Percentiles rank a stretch among this genome's conserved stretches.
phyloP scores from a whole-genome alignment of 2,113 vertebrate genomes.

The Neofelis nebulosa region DNA sequence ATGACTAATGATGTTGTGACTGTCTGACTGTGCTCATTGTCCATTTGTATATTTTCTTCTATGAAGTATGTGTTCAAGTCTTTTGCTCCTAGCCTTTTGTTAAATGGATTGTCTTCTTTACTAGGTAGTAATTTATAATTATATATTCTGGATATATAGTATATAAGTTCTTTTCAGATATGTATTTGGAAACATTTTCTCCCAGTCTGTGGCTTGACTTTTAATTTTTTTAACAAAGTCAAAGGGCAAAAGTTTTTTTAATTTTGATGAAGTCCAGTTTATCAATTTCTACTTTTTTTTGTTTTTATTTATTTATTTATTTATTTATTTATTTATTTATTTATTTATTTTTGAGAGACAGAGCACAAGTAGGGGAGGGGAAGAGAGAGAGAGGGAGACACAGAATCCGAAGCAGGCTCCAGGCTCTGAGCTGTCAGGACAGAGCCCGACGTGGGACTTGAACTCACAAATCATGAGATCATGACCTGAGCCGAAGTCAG shows the following conservation, averaged over 20 bases:
- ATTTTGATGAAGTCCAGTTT: not conserved
- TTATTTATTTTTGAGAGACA: too few relatives aligned
- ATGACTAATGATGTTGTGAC: not conserved
- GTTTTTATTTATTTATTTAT: too few relatives aligned
- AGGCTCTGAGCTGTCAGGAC: too few relatives aligned
- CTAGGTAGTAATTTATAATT: not conserved
- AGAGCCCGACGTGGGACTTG: too few relatives aligned
- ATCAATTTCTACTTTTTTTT: not conserved
- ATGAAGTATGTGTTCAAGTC: not conserved
- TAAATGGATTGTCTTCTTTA: not conserved
- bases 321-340: too few relatives aligned
- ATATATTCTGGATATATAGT: not conserved
- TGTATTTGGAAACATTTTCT: not conserved
- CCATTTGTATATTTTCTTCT: not conserved
- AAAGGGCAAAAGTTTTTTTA: not conserved
- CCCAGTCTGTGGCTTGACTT: not conserved
- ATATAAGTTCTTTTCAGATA: not conserved
- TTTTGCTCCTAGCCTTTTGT: not conserved
- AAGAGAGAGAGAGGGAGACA: too few relatives aligned
- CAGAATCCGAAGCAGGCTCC: too few relatives aligned
- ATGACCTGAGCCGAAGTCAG: too few relatives aligned
- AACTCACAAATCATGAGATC: too few relatives aligned
- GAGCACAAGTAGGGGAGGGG: too few relatives aligned
- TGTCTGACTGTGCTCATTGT: not conserved
- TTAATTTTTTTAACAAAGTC: conserved; percentile 6